Conservation (phyloP, 2,113 vertebrate genomes). For the Pandion haliaetus region DNA sequence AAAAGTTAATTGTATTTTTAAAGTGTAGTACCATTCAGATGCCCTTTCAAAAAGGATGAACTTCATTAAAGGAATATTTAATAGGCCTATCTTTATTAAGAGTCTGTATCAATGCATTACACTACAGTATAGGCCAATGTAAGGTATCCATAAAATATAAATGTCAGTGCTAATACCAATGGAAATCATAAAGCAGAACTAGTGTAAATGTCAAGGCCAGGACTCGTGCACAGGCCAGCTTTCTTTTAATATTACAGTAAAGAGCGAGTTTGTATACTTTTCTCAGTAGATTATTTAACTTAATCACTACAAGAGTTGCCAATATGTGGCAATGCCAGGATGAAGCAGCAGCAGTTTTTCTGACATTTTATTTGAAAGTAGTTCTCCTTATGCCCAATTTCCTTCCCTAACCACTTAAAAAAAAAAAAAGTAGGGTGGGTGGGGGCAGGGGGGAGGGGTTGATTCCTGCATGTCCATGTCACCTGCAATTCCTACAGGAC, state of each 20-base stretch:
- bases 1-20: neutral
- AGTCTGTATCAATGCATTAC: neutral
- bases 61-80: neutral
- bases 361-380: neutral
- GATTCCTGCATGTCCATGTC: neutral
- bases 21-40: neutral
- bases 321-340: neutral
- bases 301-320: neutral
- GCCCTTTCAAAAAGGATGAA: neutral
- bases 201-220: neutral
- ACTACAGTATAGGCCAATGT: neutral
- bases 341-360: neutral
- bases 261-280: neutral
- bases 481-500: neutral
- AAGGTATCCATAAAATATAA: neutral
- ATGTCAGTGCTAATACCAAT: neutral
- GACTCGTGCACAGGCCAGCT: neutral
- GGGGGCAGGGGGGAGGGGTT: no score
- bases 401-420: neutral
- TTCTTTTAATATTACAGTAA: neutral
- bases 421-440: neutral
- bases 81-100: neutral
- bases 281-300: neutral
- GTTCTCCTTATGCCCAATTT: neutral
- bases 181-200: neutral